Percentiles rank a stretch among this genome's conserved stretches.
phyloP scores from a whole-genome alignment of 2,797 vertebrate species.

The Acropternis orthonyx region DNA sequence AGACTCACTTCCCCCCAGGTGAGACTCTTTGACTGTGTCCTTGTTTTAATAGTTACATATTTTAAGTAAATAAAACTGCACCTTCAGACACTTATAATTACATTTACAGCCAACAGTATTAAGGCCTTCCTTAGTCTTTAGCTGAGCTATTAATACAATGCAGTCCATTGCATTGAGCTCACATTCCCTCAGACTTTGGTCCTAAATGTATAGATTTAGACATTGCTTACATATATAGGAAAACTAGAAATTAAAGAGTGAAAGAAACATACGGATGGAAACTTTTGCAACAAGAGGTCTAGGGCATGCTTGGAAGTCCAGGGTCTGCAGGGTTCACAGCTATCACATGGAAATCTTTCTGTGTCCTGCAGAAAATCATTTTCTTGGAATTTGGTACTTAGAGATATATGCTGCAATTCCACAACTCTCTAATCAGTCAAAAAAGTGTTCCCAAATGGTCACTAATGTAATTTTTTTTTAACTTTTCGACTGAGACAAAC shows the following conservation, averaged over 20 bases:
- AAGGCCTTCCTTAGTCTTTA: neutral
- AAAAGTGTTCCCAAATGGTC: neutral
- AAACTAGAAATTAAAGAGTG: neutral
- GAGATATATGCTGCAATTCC: neutral
- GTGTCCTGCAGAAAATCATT: slow-evolving; percentile 70
- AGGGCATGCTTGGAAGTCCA: slow-evolving; percentile 65
- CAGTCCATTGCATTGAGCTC: neutral
- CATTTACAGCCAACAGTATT: neutral
- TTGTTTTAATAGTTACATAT: neutral
- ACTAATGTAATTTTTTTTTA: neutral
- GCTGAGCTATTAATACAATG: neutral
- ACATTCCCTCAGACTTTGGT: neutral
- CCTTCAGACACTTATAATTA: neutral
- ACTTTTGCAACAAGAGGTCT: slow-evolving; percentile 69
- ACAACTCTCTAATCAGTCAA: neutral
- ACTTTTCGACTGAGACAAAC: neutral
- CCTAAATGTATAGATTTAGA: neutral
- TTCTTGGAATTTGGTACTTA: slow-evolving; percentile 66
- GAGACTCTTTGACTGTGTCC: neutral
- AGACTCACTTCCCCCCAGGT: neutral
- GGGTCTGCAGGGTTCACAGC: slow-evolving; percentile 71
- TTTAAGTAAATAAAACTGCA: neutral
- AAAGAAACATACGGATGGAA: slow-evolving; percentile 64
- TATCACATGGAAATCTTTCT: slow-evolving; percentile 73
- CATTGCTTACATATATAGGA: neutral